Base-by-base conservation (phyloP, 2,888 invertebrate species). In the Cataglyphis altisquamis region DNA sequence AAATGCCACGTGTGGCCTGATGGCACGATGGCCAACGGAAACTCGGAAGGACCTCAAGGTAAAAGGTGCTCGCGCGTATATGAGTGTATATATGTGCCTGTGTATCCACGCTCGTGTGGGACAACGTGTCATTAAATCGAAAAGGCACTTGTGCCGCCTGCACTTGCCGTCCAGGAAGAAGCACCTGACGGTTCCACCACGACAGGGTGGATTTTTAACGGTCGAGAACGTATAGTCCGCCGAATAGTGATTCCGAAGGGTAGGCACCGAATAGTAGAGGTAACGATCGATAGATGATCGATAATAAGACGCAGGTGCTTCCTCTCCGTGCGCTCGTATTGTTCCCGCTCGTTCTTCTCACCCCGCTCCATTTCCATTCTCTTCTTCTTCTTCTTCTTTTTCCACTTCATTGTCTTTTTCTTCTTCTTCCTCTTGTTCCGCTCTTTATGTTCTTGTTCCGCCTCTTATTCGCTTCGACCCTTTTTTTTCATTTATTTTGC, bases 131-230 rank as follows among this genome's bases (percentile, higher is more conserved):
- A 94, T 94, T 93, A 93, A 94, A 92, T 93, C 94, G 94, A 93
- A 92, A 92, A 93, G 91, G 91, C 92, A 92, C 92, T 92, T 92
- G 93, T 90, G 91, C 91, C 91, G 91, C 90, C 90, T 92, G 94
- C 94, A 94, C 94, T 94, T 94, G 94, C 92, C 93, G 91, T 93
- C 91, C 93, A 93, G 94, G 94, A 94, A 94, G 93, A 91, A 90
- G 92, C 94, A 94, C 94, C 94, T 94, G 94, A 94, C 92, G 91
- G 80, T 84, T 83, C 83, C 88, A 88, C 87, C 88, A 75, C 64
- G 87, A 57, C 87, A 84, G 92, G 92, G 92, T 93, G 89, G 88
- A 86, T 91, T 90, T 90, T 77, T 87, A 90, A 90, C 90, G 90
- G 90, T 90, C 89, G 73, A 63, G 81, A 82, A 67, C 86, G 45